Base-by-base conservation (phyloP, 2,888 invertebrate species). In the Tiliacea citrago region DNA sequence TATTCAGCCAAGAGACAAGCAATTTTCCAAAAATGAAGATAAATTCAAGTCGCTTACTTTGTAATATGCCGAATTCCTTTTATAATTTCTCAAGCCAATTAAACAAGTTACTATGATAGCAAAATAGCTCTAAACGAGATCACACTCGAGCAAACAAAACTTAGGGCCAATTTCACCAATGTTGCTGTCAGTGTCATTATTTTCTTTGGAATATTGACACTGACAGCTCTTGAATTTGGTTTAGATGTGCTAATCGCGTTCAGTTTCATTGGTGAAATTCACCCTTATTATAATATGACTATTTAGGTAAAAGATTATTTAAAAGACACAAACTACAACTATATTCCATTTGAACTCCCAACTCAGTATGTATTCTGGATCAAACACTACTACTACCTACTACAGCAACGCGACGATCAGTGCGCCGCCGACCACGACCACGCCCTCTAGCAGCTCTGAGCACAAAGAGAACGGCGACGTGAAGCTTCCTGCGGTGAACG, bases 381-480 rank as follows among this genome's bases (percentile, higher is more conserved):
- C 83, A 75, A 85, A 82, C 83, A 70, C 76, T 65, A 63, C 77
- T 55, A 76, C 81, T 74, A 63, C 79, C 75, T 73, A 80, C 73
- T 77, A 62, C 92, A 97, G 98, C 90, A 97, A 97, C 90, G 98
- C 98, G n/a, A 98, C 98, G 82, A 98, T 98, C 92, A 98, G 98
- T 93, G 98, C 98, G 62, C 98, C 98, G 62, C 98, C 98, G 3
- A 98, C 98, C 47, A 95, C 96, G 35, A 92, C 91, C 71, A 94
- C 91, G 84, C 68, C 88, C 2, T 89, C 91, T 55, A 92, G 94
- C 58, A 85, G 88, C 51, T 75, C 90, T 0, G 93, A 92, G 6
- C 95, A 95, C 83, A 95, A 94, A 80, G 96, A 96, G 89, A 96
- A 95, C 81, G 95, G 96, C 8, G 95, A 94, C 3, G 95, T 94